These are phyloP conservation scores for Panagrolaimus sp. DNA, from an alignment of 1,140 invertebrate genomes.

Conservation along the genomic window DNA sequence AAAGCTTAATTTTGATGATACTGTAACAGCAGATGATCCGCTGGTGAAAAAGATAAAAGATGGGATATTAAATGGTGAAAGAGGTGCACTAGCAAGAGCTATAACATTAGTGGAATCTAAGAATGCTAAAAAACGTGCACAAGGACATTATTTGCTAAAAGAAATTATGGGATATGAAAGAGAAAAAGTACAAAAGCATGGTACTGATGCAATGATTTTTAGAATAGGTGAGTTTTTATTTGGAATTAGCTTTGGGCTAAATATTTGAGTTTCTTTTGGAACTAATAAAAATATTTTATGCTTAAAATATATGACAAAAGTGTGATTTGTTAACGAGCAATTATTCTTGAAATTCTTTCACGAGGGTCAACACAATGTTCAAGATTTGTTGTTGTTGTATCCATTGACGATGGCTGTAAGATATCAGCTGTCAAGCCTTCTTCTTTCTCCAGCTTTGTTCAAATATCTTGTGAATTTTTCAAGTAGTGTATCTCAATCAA, in stretches of 20 bases:
- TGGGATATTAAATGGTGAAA: slow-evolving; percentile 55
- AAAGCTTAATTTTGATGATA: slow-evolving; percentile 32
- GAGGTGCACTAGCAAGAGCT: slow-evolving; percentile 60
- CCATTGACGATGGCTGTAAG: no score
- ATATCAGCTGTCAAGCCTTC: not conserved
- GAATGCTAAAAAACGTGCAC: slow-evolving; percentile 59
- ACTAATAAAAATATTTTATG: no score
- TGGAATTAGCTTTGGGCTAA: no score
- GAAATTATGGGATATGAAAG: slow-evolving; percentile 59
- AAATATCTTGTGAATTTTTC: not conserved
- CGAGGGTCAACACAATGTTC: no score
- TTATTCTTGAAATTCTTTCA: no score
- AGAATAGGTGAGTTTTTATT: slow-evolving; percentile 59
- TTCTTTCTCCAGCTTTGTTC: not conserved
- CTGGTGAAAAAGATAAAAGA: slow-evolving; percentile 25
- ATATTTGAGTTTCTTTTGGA: no score
- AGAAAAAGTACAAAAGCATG: slow-evolving; percentile 42
- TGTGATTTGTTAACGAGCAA: no score
- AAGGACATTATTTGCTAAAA: slow-evolving; percentile 61
- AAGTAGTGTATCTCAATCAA: slow-evolving; percentile 66
- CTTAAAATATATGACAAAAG: no score
- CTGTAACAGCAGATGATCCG: slow-evolving; percentile 34
- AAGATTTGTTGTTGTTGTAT: no score
- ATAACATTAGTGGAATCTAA: slow-evolving; percentile 65
- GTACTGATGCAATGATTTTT: slow-evolving; percentile 58